These are phyloP conservation scores for Callyntrura guangdongensis DNA, from an alignment of 2,888 invertebrate species.

Conservation along the genomic window DNA sequence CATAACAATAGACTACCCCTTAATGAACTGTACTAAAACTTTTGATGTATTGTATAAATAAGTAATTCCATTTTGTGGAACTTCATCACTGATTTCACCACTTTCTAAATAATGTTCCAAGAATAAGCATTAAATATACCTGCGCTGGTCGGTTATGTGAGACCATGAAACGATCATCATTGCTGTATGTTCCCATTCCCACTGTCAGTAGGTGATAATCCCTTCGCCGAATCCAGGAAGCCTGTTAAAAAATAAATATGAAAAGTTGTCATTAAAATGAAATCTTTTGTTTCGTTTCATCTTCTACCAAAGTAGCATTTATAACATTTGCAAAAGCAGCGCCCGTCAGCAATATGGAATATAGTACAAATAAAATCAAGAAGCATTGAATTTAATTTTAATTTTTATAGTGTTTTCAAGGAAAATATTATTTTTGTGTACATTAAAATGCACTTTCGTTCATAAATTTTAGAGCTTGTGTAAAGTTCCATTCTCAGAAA, in stretches of 20 bases:
- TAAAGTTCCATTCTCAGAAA: no score
- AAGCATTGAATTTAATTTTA: background rate
- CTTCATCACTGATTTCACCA: no score
- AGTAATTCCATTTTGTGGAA: no score
- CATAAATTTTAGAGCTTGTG: background rate
- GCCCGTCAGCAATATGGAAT: no score
- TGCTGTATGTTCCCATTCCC: slow-evolving; percentile 94
- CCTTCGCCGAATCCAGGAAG: slow-evolving; percentile 88
- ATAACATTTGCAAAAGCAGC: background rate
- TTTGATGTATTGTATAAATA: no score
- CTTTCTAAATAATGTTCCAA: background rate
- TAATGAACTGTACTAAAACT: background rate
- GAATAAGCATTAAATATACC: slow-evolving; percentile 87
- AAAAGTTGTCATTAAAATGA: background rate
- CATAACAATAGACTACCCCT: background rate
- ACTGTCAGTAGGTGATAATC: slow-evolving; percentile 95
- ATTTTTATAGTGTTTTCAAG: background rate
- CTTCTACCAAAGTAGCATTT: background rate
- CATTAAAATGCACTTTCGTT: background rate
- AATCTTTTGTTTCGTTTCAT: background rate
- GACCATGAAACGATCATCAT: slow-evolving; percentile 95
- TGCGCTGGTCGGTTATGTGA: slow-evolving; percentile 95
- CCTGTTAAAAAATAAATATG: slow-evolving; percentile 82
- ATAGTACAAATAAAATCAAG: no score
- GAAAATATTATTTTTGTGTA: background rate